Base-by-base conservation (phyloP, 1,140 invertebrate species). In the Diabrotica undecimpunctata region DNA sequence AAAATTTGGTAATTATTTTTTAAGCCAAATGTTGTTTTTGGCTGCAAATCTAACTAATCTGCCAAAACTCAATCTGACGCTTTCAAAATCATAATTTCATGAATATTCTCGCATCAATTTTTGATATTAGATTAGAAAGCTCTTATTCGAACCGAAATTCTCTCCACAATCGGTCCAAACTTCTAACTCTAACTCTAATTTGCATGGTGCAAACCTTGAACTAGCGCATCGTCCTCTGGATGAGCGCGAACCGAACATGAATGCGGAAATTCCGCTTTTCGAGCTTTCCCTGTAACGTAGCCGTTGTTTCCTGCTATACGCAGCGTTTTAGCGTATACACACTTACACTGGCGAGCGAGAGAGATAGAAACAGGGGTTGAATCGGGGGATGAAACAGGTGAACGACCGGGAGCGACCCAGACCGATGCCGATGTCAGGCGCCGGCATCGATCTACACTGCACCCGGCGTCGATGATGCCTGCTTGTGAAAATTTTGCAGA, bases 351-450 rank as follows among this genome's bases (percentile, higher is more conserved):
- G 41, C 8, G n/a, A 46, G 41, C 8, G 41, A 46, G 41, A 46
- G n/a, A 46, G 41, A 46, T 6, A n/a, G 41, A 46, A 10, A 46
- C n/a, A 46, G 41, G 41, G 41, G 41, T 46, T 46, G 41, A 46
- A 46, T 46, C 66, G 36, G 69, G 72, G 72, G 69, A 70, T 68
- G 66, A 66, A 70, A 58, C 72, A 71, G 73, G 73, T 75, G 72
- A 73, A 75, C 67, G 73, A 75, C 72, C 73, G 64, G 54, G 57
- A 67, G 66, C 73, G 72, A 75, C 73, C 73, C 73, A 72, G 72
- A 75, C 73, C 73, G 72, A 75, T 72, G 73, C 73, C 73, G 73
- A 70, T 70, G 73, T 65, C 70, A 69, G 66, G 67, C 67, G 70
- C 61, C 70, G 70, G 58, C 65, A 71, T 71, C 69, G 69, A 72